phyloP scores from a whole-genome alignment of 2,113 vertebrate genomes.

The Arenaria interpres region DNA sequence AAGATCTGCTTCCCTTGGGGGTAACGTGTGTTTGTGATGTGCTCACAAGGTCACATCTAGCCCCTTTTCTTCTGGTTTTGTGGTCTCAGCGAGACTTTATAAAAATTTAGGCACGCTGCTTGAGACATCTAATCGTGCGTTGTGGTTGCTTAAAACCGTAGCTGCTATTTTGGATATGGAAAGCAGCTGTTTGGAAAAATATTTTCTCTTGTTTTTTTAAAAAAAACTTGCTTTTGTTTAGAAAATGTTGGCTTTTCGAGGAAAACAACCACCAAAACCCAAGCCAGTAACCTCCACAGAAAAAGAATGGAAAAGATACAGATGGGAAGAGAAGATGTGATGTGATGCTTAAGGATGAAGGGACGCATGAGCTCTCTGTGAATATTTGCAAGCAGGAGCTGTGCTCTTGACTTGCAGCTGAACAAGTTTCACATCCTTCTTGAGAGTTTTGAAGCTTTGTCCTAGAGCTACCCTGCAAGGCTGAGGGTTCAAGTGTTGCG shows the following conservation, averaged over 20 bases:
- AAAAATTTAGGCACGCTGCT: background rate
- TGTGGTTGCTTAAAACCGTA: background rate
- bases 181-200: background rate
- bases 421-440: rapidly evolving
- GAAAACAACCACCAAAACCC: background rate
- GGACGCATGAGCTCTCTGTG: rapidly evolving
- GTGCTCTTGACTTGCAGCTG: background rate
- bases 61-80: background rate
- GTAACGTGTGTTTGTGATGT: background rate
- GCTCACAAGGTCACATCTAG: background rate
- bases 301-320: background rate
- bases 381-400: background rate
- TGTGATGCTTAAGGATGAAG: background rate
- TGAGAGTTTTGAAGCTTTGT: background rate
- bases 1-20: background rate
- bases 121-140: background rate
- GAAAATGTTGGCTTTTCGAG: background rate
- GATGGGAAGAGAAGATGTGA: background rate
- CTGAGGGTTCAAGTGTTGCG: background rate
- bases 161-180: background rate
- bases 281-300: background rate
- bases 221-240: background rate
- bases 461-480: background rate
- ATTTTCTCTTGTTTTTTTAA: background rate
- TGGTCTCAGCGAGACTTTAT: background rate